A percentile compares a stretch with the other conserved stretches of the same genome.
Evolutionary conservation across 2,888 invertebrate genomes (phyloP).

Genomic region (Ernsta delagoae): DNA sequence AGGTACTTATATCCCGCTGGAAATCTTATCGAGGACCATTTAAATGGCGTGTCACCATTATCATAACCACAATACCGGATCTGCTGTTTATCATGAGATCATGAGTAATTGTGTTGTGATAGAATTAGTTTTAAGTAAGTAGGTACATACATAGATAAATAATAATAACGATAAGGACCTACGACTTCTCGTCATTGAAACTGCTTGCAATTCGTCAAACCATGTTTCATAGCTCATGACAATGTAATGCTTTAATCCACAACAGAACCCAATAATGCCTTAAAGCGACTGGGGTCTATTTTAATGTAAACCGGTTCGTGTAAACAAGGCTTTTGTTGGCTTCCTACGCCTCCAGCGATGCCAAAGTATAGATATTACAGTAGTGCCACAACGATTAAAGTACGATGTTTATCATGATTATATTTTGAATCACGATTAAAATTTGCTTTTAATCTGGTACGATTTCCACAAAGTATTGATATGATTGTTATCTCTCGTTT

Average conservation of each 20-base stretch:
- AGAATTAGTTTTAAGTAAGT: too few relatives aligned
- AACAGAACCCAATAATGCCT: conserved; percentile 66
- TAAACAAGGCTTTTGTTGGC: conserved; percentile 76
- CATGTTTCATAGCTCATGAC: conserved; percentile 51
- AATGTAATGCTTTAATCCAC: conserved; percentile 57
- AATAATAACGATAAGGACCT: not conserved
- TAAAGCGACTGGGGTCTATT: conserved; percentile 66
- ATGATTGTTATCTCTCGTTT: too few relatives aligned
- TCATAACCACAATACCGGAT: too few relatives aligned
- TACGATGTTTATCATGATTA: not conserved
- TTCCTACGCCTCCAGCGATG: conserved; percentile 59
- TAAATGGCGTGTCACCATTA: too few relatives aligned
- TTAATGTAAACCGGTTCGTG: conserved; percentile 68
- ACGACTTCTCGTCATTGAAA: not conserved
- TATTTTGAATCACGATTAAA: too few relatives aligned
- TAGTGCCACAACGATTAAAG: not conserved
- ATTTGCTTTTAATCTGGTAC: too few relatives aligned
- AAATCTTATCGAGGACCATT: too few relatives aligned
- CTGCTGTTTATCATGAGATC: too few relatives aligned
- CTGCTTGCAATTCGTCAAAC: conserved; percentile 15
- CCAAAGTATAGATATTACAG: conserved; percentile 39
- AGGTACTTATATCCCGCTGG: too few relatives aligned
- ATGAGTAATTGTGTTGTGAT: too few relatives aligned
- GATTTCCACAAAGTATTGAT: too few relatives aligned
- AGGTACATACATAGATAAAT: too few relatives aligned